Evolutionary conservation across 2,888 invertebrate species (phyloP).

Genomic region (Mythimna albipuncta): DNA sequence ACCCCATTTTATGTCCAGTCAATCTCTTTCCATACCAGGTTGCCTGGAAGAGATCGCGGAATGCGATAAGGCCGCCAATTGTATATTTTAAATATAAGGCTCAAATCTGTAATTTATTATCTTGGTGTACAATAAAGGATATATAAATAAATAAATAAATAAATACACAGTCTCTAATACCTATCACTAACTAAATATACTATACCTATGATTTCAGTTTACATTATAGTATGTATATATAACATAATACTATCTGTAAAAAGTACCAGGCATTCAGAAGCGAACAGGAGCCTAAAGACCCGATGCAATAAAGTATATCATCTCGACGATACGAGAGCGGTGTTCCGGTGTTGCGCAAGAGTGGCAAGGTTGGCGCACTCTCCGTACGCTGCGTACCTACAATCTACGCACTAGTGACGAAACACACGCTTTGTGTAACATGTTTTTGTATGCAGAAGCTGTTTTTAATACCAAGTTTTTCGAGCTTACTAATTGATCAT

Average conservation of each 20-base stretch:
- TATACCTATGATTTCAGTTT: too few relatives aligned
- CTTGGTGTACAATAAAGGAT: too few relatives aligned
- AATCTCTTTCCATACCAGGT: too few relatives aligned
- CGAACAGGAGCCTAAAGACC: background rate
- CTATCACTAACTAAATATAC: too few relatives aligned
- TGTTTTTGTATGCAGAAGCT: constrained; percentile 45
- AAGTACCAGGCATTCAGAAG: constrained; percentile 14
- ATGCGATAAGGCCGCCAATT: too few relatives aligned
- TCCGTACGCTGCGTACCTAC: constrained; percentile 40
- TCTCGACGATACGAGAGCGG: constrained; percentile 9
- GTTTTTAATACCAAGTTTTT: constrained; percentile 46
- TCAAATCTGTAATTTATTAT: too few relatives aligned
- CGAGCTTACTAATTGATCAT: constrained; percentile 22
- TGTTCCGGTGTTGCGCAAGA: constrained; percentile 53
- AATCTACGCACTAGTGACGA: constrained; percentile 42
- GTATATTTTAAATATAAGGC: too few relatives aligned
- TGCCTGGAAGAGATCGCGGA: too few relatives aligned
- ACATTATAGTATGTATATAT: too few relatives aligned
- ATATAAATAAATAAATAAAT: too few relatives aligned
- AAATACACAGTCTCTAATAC: too few relatives aligned
- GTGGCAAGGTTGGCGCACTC: constrained; percentile 54
- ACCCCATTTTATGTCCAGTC: too few relatives aligned
- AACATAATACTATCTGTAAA: background rate
- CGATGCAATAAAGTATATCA: constrained; percentile 32
- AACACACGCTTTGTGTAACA: constrained; percentile 46